Conservation (phyloP, 1,140 invertebrate species). For the Plectus sambesii region DNA sequence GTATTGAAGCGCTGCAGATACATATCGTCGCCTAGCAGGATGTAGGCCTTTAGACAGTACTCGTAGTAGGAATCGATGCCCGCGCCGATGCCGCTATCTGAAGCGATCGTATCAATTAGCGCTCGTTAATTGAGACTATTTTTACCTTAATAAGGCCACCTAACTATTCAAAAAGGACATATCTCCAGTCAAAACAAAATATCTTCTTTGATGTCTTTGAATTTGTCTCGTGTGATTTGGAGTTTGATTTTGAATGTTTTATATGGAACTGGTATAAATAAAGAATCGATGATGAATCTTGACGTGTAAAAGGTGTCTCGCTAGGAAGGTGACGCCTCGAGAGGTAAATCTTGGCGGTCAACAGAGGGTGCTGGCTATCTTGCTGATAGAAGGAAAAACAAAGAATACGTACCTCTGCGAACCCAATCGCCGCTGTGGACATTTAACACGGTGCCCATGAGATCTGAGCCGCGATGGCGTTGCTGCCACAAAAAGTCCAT, state of each 20-base stretch:
- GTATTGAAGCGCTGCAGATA: constrained; percentile 81
- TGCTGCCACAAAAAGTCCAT: constrained; percentile 95
- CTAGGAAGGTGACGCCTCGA: no score
- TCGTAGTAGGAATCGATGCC: constrained; percentile 98
- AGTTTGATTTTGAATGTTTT: no score
- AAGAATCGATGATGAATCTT: no score
- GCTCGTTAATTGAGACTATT: no score
- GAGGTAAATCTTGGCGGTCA: neutral
- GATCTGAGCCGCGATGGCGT: constrained; percentile 70
- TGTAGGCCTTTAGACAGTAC: constrained; percentile 83
- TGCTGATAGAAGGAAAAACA: constrained; percentile 5
- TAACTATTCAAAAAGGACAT: constrained; percentile 17
- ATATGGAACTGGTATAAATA: no score
- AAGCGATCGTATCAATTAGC: constrained; percentile 9
- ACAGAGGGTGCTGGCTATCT: neutral
- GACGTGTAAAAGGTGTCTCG: no score
- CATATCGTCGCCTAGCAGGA: constrained; percentile 64
- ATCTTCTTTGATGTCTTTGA: constrained; percentile 4
- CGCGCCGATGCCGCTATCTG: constrained; percentile 89
- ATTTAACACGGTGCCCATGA: constrained; percentile 85
- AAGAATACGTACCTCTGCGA: constrained; percentile 53
- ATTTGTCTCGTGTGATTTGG: no score
- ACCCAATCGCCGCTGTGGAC: constrained; percentile 97
- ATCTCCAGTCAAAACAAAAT: constrained; percentile 7
- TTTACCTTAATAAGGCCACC: no score